phyloP scores from a whole-genome alignment of 2,888 invertebrate genomes.

The Peribatodes rhomboidaria region DNA sequence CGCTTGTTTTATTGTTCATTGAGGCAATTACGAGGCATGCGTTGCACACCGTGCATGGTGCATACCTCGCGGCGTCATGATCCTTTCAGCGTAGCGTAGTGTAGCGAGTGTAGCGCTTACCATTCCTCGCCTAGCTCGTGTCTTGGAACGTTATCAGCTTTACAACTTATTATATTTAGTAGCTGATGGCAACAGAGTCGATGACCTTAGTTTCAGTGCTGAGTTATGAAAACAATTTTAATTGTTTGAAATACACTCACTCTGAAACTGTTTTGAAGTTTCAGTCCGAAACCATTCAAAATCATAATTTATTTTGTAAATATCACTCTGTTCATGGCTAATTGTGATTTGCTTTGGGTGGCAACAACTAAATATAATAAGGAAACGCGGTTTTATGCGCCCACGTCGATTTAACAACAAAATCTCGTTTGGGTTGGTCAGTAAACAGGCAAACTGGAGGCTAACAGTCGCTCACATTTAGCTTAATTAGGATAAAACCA shows the following conservation, averaged over 20 bases:
- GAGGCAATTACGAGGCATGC: no score
- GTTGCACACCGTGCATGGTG: no score
- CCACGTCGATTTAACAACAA: no score
- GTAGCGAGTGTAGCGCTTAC: no score
- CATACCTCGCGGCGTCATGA: no score
- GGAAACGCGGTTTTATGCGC: no score
- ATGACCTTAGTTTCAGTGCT: conserved; percentile 50
- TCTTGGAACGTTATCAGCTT: conserved; percentile 9
- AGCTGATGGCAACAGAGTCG: conserved; percentile 44
- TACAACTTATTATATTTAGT: conserved; percentile 37
- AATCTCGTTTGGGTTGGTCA: no score
- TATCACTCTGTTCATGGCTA: conserved; percentile 21
- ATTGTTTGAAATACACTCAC: conserved; percentile 48
- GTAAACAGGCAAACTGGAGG: no score
- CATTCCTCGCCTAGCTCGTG: background rate
- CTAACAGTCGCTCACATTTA: no score
- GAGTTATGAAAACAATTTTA: conserved; percentile 60
- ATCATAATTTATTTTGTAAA: conserved; percentile 38
- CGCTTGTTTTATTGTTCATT: no score
- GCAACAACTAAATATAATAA: conserved; percentile 11
- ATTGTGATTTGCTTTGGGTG: conserved; percentile 29
- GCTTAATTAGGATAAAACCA: no score
- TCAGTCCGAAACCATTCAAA: conserved; percentile 24
- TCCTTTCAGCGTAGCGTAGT: no score
- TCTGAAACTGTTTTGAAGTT: conserved; percentile 35